Evolutionary conservation across 2,797 vertebrate species (phyloP), one percentile per base, ranked within the genome.

Genomic region (Rhinella marina): DNA sequence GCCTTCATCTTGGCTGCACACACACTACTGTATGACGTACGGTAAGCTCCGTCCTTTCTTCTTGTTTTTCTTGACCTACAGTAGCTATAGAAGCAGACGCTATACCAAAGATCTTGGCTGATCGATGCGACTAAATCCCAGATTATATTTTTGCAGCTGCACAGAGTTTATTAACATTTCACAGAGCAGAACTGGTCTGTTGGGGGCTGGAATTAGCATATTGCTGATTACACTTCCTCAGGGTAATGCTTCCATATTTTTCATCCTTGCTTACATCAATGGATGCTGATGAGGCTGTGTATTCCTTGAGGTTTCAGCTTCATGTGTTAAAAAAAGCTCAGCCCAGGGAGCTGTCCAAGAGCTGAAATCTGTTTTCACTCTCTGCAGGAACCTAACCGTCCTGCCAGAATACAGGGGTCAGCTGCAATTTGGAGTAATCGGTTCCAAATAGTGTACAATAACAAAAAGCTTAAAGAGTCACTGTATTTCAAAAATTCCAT

Each of bases 291-390:
- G 66, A 75, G 56, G 68, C 27, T 61, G 50, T 87, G 27, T 32
- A 12, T n/a, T 87, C 48, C 82, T 85, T 11, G 11, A 88, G 82
- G 76, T 76, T 59, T 19, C 21, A 14, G 59, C 76, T 88, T 52
- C 9, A 72, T 52, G 11, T 32, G 86, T 66, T 77, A 66, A 23
- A 68, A 48, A 79, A 85, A 14, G 50, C 23, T 50, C 57, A 57
- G 66, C 78, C 73, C 11, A n/a, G 25, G 84, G 83, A 88, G 87
- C 84, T 88, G 87, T 86, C 84, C 84, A 78, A 86, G 17, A 23
- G 57, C 72, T 86, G 84, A 89, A 82, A 89, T 64, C 59, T 78
- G 81, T 79, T 84, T 52, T 59, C 29, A 48, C 62, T 78, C 19
- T 70, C 73, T 41, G 54, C 27, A 68, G 64, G 62, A 75, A 79